phyloP scores from a whole-genome alignment of 2,797 vertebrate genomes.

The Halcyon chelicuti region DNA sequence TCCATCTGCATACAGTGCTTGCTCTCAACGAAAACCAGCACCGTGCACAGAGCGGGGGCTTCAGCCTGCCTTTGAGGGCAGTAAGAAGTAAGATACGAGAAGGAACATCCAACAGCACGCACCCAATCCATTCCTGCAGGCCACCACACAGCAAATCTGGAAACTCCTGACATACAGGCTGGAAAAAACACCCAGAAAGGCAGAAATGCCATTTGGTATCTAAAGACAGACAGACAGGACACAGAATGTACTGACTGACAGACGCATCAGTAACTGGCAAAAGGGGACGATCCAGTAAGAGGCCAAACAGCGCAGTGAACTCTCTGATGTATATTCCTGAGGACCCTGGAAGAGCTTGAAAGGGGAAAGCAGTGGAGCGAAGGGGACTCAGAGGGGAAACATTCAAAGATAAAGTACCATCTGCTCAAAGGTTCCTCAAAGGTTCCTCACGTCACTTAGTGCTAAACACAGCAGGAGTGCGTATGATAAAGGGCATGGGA shows the following conservation, averaged over 20 bases:
- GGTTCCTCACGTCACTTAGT: conserved; percentile 55
- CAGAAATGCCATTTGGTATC: background rate
- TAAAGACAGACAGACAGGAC: background rate
- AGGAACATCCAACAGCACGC: background rate
- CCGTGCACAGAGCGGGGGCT: background rate
- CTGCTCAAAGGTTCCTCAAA: conserved; percentile 72
- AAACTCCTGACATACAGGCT: background rate
- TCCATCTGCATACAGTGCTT: background rate
- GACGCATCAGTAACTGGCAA: background rate
- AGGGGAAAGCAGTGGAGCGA: conserved; percentile 43
- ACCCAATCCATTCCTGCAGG: background rate
- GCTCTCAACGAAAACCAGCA: background rate
- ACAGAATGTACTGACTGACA: background rate
- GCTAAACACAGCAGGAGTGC: conserved; percentile 34
- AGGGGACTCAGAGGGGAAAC: conserved; percentile 65
- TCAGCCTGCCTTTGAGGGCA: background rate
- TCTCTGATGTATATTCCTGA: background rate
- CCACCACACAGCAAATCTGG: background rate
- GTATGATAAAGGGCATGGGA: conserved; percentile 41
- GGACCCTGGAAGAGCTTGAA: conserved; percentile 29
- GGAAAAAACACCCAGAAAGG: background rate
- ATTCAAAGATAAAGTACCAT: conserved; percentile 68
- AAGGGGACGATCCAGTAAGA: background rate
- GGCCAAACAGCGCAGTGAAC: background rate
- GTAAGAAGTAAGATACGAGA: background rate